Evolutionary conservation across 2,797 vertebrate genomes (phyloP).

Genomic region (Platalea minor): DNA sequence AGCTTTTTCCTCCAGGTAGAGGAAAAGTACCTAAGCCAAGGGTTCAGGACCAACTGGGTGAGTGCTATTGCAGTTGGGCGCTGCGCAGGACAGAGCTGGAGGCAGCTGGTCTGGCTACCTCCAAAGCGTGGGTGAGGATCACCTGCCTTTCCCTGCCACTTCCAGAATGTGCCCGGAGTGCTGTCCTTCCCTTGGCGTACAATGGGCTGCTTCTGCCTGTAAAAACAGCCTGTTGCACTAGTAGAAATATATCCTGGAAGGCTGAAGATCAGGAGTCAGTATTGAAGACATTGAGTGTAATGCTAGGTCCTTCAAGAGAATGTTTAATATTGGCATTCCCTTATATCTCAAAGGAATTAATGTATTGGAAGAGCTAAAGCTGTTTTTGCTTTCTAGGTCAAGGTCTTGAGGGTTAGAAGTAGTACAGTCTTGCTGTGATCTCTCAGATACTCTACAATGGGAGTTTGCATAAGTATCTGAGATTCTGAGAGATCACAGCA

Average conservation of each 20-base stretch:
- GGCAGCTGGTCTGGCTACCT: neutral
- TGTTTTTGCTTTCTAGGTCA: neutral
- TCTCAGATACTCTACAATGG: neutral
- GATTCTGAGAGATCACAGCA: neutral
- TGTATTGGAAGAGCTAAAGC: neutral
- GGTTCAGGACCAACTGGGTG: neutral
- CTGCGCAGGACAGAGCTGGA: neutral
- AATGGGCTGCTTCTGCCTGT: neutral
- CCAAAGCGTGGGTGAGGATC: rapidly evolving
- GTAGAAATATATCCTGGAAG: neutral
- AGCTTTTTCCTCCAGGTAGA: neutral
- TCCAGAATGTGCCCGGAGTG: neutral
- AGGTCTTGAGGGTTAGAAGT: neutral
- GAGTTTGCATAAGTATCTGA: neutral
- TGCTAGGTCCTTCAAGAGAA: neutral
- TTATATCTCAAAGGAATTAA: neutral
- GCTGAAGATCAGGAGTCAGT: neutral
- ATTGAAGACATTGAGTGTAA: too few species aligned
- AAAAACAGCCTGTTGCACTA: neutral
- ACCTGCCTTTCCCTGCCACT: neutral
- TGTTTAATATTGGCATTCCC: neutral
- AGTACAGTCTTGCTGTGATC: too few species aligned
- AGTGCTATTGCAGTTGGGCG: neutral
- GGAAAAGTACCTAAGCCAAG: neutral
- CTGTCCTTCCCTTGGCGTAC: neutral